Percentiles rank a stretch among this genome's conserved stretches.
Evolutionary conservation across 2,888 invertebrate genomes (phyloP).

Genomic region (Hirtodrosophila confusa): DNA sequence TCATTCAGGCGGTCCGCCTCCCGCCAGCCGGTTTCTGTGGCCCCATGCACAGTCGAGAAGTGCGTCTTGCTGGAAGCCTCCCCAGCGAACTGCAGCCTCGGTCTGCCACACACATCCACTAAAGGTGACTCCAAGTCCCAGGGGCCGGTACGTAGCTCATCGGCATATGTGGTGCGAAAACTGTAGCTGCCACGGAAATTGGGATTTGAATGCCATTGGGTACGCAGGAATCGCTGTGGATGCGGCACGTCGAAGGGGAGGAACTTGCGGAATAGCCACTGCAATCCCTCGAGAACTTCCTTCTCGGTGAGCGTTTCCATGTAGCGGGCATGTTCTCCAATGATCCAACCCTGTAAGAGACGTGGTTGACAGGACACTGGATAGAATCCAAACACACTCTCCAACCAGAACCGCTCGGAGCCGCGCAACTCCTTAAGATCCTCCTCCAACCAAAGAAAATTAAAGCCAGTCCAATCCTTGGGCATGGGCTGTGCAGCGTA

Average conservation of each 20-base stretch:
- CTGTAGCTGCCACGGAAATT: constrained; percentile 88
- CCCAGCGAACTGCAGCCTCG: constrained; percentile 88
- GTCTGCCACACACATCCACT: constrained; percentile 74
- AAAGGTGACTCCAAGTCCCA: constrained; percentile 86
- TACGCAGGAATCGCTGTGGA: constrained; percentile 83
- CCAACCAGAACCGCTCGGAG: constrained; percentile 86
- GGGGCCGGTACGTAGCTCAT: constrained; percentile 85
- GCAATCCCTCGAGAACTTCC: constrained; percentile 74
- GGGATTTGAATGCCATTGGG: constrained; percentile 88
- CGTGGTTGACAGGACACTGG: constrained; percentile 86
- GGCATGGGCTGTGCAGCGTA: constrained; percentile 86
- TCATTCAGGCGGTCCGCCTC: constrained; percentile 88
- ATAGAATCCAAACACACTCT: constrained; percentile 88
- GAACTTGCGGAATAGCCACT: constrained; percentile 75
- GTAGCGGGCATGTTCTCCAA: constrained; percentile 86
- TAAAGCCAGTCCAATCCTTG: constrained; percentile 84
- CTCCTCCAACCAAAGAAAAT: constrained; percentile 86
- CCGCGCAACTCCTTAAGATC: constrained; percentile 80
- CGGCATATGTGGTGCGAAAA: constrained; percentile 86
- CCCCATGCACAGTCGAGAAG: constrained; percentile 89
- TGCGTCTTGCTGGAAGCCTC: constrained; percentile 88
- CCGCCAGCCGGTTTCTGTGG: constrained; percentile 89
- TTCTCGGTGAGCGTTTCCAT: constrained; percentile 87
- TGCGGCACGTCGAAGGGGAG: constrained; percentile 62
- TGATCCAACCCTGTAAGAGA: constrained; percentile 88